Base-by-base conservation (phyloP, 2,888 invertebrate species). In the Meganola albula region DNA sequence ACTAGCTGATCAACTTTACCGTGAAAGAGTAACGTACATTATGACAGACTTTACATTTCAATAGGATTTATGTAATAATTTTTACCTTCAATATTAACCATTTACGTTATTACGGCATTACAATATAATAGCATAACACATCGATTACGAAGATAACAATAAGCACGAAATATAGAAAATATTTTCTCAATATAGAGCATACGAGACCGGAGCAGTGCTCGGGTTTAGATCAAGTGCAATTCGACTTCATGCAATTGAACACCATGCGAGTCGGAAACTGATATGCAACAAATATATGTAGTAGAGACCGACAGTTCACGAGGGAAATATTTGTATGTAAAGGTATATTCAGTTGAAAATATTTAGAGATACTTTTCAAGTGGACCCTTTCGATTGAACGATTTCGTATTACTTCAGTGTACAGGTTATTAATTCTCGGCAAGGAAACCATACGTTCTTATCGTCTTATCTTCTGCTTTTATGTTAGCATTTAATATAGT, bases 201-300 rank as follows among this genome's bases (percentile, higher is more conserved):
- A 31, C 25, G 28, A 28, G 22, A 34, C 4, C 10, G 21, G 28
- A 34, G 25, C 25, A 20, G 31, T 40, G 35, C 34, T 24, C 29
- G 23, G 39, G 41, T 40, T 43, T 27, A 37, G 32, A 52, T 53
- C 45, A 55, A 61, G 53, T 56, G 62, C 60, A 58, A 56, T 53
- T 44, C 36, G 40, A 46, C 54, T 59, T 68, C 72, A 72, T 72
- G 70, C 79, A 74, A 80, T 83, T 83, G 82, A 74, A 75, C 74
- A 68, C 55, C 66, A 72, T 48, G 52, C 77, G 75, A 74, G 66
- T 65, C 63, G 79, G 75, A 83, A 83, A 80, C 72, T 67, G 74
- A 82, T 79, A 78, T 54, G 61, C 53, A 57, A 62, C 65, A 59
- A 69, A 66, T 56, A 66, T 55, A 62, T n/a, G 10, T 7, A 29